Percentiles rank a stretch among this genome's conserved stretches.
Evolutionary conservation across 2,113 vertebrate species (phyloP).

Genomic region (Ciconia maguari): DNA sequence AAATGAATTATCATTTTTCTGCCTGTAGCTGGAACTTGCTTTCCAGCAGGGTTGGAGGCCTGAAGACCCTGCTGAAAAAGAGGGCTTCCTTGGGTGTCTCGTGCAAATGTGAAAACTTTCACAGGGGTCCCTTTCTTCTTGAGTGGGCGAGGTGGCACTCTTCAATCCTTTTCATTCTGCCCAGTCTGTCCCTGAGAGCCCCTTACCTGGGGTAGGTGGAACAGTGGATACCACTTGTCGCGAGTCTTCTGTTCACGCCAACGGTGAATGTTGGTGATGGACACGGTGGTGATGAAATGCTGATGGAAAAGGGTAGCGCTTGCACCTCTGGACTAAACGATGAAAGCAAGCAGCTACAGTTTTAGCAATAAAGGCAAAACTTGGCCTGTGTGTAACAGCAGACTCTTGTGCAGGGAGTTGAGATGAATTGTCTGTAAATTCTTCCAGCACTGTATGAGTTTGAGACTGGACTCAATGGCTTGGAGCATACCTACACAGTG

Average conservation of each 20-base stretch:
- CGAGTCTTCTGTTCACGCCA: fast-evolving
- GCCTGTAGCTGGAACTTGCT: neutral
- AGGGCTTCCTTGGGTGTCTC: neutral
- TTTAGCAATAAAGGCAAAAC: neutral
- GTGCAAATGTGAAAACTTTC: neutral
- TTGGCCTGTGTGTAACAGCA: neutral
- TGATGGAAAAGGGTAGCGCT: neutral
- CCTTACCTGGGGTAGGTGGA: neutral
- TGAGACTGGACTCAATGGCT: neutral
- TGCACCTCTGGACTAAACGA: neutral
- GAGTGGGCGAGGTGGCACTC: neutral
- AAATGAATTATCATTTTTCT: neutral
- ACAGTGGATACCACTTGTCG: neutral
- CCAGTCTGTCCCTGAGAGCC: fast-evolving
- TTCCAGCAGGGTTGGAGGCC: neutral
- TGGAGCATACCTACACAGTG: neutral
- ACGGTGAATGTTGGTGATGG: neutral
- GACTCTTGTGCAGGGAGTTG: neutral
- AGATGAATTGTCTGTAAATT: neutral
- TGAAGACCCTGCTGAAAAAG: neutral
- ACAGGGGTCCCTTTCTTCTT: neutral
- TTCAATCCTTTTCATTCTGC: neutral
- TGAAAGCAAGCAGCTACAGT: neutral
- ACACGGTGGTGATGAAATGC: fast-evolving
- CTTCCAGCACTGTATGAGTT: no score